Percentiles rank a stretch among this genome's conserved stretches.
These are phyloP conservation scores for Urocolius indicus DNA, from an alignment of 2,113 vertebrate species.

Conservation along the genomic window DNA sequence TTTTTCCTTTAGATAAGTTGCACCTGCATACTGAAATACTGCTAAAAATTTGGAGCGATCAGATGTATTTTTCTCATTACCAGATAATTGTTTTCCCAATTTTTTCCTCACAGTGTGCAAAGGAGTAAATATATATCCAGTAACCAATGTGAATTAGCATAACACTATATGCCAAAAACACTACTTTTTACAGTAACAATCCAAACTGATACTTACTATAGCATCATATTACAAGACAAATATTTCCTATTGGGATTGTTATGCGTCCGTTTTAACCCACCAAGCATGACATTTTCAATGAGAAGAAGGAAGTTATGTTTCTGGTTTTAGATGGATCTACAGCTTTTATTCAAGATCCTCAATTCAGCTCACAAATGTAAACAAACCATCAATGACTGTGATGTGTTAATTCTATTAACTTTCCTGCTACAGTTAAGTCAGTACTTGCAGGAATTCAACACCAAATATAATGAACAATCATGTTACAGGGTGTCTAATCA, in stretches of 20 bases:
- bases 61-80: not conserved
- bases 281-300: not conserved
- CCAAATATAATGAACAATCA: not conserved
- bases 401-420: not conserved
- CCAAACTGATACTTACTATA: not conserved
- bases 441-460: not conserved
- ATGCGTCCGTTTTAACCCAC: not conserved
- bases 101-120: not conserved
- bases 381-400: not conserved
- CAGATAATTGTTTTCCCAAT: not conserved
- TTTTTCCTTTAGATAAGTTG: not conserved
- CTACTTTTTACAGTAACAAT: not conserved
- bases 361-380: not conserved
- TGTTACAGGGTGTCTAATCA: not conserved
- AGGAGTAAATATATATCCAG: not conserved
- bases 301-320: not conserved
- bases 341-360: not conserved
- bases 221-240: not conserved
- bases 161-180: not conserved
- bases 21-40: not conserved
- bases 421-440: not conserved
- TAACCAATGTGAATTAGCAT: not conserved
- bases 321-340: not conserved
- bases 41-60: not conserved
- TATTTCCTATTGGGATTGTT: not conserved